A percentile compares a stretch with the other conserved stretches of the same genome.
phyloP scores from a whole-genome alignment of 2,888 invertebrate genomes.

The Rhopalosiphum nymphaeae region DNA sequence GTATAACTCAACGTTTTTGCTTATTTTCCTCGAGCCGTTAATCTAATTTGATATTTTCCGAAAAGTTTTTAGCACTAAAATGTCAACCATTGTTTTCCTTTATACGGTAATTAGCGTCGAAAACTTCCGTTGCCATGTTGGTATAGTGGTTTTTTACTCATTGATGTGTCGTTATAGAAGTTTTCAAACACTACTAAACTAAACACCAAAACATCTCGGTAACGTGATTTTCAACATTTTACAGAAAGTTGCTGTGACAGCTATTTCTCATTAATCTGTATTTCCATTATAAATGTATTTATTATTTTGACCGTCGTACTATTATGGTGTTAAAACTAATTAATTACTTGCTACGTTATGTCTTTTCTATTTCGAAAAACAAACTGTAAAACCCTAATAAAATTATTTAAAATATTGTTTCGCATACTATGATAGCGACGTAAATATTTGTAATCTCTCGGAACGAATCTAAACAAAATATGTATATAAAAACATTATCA shows the following conservation, averaged over 20 bases:
- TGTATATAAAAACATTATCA: neutral
- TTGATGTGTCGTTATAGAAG: slow-evolving; percentile 8
- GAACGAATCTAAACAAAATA: neutral
- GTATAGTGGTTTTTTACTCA: slow-evolving; percentile 47
- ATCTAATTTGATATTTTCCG: slow-evolving; percentile 39
- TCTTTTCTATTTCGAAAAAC: neutral
- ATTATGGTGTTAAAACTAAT: neutral
- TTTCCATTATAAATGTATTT: slow-evolving; percentile 25
- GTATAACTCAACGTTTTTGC: neutral
- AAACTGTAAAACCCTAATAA: neutral
- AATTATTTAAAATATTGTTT: neutral
- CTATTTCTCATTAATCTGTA: neutral
- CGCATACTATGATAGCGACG: neutral
- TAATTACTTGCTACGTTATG: neutral
- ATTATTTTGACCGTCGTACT: neutral
- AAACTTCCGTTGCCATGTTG: slow-evolving; percentile 29
- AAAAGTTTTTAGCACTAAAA: neutral
- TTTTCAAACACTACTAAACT: slow-evolving; percentile 22
- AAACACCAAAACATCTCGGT: slow-evolving; percentile 21
- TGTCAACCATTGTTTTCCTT: slow-evolving; percentile 41
- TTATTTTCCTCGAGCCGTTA: neutral
- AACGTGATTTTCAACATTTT: slow-evolving; percentile 19
- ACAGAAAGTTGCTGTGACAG: slow-evolving; percentile 1
- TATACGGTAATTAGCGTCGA: slow-evolving; percentile 31
- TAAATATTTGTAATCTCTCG: neutral